Evolutionary conservation across 1,140 invertebrate species (phyloP), one percentile per base, ranked within the genome.

Genomic region (fruit fly (Drosophila melanogaster)): DNA sequence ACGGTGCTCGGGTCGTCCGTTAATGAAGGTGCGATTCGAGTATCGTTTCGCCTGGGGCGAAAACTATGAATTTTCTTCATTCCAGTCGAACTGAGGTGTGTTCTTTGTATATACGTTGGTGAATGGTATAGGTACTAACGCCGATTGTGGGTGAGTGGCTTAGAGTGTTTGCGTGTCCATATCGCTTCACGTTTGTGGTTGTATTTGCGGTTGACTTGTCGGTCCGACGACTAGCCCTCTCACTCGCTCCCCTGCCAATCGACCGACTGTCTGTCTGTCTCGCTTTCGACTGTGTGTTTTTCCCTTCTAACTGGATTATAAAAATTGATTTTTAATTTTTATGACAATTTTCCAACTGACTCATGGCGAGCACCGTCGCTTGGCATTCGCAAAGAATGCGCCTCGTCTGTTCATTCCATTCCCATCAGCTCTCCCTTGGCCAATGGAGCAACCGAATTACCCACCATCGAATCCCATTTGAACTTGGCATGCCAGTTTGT

Each of bases 251-350:
- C 44, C 14, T 4, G 6, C 24, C 24, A 1, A 15, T 19, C 24
- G 4, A 15, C 43, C 37, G 30, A 41, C 65, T 37, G 40, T 53
- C 43, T 69, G 64, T 43, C 37, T 38, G 70, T 72, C 44, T 35
- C 57, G 44, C 40, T 56, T 69, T 17, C 46, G 47, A 43, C 49
- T 47, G 22, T 69, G 40, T 56, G 57, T 69, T 54, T 40, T 41
- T 44, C 71, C 69, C 75, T 56, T 73, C 83, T 91, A 91, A 91
- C 77, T 85, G 89, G 89, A 91, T 91, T 91, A 91, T 84, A 91
- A 90, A 91, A 89, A 91, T 91, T 91, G 89, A 91, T 91, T 91
- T 91, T 91, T 91, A 91, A 91, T 90, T 90, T 91, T 91, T 91
- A 90, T 91, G 89, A 91, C 89, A 91, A 86, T 85, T 84, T 84